These are phyloP conservation scores for Xerus inauris DNA, from an alignment of 2,113 vertebrate species.

Conservation along the genomic window DNA sequence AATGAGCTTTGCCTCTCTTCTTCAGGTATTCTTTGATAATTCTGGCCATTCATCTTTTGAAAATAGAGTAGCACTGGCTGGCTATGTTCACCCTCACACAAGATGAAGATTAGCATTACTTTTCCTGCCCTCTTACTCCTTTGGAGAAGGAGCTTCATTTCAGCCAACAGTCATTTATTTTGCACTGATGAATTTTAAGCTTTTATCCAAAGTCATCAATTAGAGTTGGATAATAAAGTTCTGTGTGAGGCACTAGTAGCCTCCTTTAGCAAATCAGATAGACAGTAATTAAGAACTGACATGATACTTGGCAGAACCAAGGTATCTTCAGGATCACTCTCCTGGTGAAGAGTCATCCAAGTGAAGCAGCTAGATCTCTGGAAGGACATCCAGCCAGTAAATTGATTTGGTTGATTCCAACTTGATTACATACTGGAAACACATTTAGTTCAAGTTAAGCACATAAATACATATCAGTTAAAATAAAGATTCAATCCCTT, in stretches of 20 bases:
- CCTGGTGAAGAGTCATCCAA: slow-evolving; percentile 74
- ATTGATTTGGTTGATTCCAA: slow-evolving; percentile 89
- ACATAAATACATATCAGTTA: slow-evolving; percentile 83
- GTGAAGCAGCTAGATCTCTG: slow-evolving; percentile 77
- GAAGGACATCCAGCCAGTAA: slow-evolving; percentile 81
- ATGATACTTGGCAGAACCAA: not conserved
- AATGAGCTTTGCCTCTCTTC: not conserved
- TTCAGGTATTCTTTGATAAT: not conserved
- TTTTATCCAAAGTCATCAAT: slow-evolving; percentile 14
- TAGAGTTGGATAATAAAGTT: slow-evolving; percentile 52
- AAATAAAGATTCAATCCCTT: slow-evolving; percentile 84
- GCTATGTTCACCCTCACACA: rapidly evolving
- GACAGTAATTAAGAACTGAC: slow-evolving; percentile 68
- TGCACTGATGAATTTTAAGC: slow-evolving; percentile 6
- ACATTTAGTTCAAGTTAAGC: slow-evolving; percentile 85
- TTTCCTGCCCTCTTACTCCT: not conserved
- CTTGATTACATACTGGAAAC: slow-evolving; percentile 86
- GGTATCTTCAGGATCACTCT: slow-evolving; percentile 68
- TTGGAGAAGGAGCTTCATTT: not conserved
- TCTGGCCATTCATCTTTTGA: not conserved
- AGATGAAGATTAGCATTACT: not conserved
- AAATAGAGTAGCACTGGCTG: not conserved
- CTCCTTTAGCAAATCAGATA: slow-evolving; percentile 70
- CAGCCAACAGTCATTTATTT: slow-evolving; percentile 19
- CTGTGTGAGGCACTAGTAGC: not conserved